Percentiles rank a stretch among this genome's conserved stretches.
phyloP scores from a whole-genome alignment of 2,888 invertebrate genomes.

The Mamestra brassicae region DNA sequence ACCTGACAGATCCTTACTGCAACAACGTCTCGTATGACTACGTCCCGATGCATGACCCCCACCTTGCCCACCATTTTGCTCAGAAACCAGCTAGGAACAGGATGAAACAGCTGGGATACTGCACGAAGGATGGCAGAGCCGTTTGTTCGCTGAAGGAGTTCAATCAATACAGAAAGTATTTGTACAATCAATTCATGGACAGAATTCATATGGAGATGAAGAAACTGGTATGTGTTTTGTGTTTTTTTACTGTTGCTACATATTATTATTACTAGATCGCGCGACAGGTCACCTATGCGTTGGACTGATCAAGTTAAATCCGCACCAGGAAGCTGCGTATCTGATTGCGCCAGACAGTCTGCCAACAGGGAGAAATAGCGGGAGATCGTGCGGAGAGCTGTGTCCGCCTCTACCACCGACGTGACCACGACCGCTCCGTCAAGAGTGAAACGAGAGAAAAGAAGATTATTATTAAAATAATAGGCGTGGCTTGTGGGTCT shows the following conservation, averaged over 20 bases:
- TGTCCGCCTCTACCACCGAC: too few species aligned
- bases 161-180: constrained; percentile 92
- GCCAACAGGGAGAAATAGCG: too few species aligned
- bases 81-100: constrained; percentile 82
- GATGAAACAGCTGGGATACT: constrained; percentile 89
- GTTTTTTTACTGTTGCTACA: neutral
- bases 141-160: constrained; percentile 92
- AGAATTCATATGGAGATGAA: constrained; percentile 86
- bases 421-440: too few species aligned
- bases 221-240: constrained; percentile 75
- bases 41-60: constrained; percentile 91
- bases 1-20: constrained; percentile 87
- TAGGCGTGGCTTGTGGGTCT: too few species aligned
- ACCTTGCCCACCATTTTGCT: constrained; percentile 89
- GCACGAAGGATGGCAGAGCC: constrained; percentile 91
- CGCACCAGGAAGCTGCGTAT: too few species aligned
- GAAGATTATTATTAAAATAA: too few species aligned
- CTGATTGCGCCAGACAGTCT: too few species aligned
- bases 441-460: too few species aligned
- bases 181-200: constrained; percentile 90
- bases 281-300: too few species aligned
- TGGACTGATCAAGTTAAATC: too few species aligned
- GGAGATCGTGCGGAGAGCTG: too few species aligned
- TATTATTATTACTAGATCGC: too few species aligned
- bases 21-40: constrained; percentile 89